These are phyloP conservation scores for Camptogramma bilineatum DNA, from an alignment of 2,888 invertebrate species.

Conservation along the genomic window DNA sequence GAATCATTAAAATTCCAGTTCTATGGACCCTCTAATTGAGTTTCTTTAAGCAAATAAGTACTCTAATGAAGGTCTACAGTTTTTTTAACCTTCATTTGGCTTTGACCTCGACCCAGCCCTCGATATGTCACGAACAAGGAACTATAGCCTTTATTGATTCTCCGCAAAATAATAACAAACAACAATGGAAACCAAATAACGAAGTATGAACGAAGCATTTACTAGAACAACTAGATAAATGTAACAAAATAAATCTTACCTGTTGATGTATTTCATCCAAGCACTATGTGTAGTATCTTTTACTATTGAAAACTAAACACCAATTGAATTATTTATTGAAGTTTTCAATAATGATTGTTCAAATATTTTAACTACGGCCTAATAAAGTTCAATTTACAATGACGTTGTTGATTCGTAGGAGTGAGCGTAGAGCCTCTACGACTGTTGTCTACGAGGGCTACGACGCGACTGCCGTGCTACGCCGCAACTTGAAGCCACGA, in stretches of 20 bases:
- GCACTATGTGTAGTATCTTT: constrained; percentile 40
- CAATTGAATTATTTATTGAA: constrained; percentile 8
- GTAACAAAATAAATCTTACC: constrained; percentile 47
- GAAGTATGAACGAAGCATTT: background rate
- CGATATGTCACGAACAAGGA: background rate
- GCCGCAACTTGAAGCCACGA: constrained; percentile 57
- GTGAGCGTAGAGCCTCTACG: constrained; percentile 41
- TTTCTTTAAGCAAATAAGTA: background rate
- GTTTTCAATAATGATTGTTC: constrained; percentile 5
- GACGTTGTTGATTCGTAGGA: constrained; percentile 28
- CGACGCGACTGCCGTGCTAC: constrained; percentile 78
- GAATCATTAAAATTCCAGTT: background rate
- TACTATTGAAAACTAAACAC: constrained; percentile 17
- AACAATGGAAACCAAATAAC: background rate
- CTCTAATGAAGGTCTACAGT: background rate
- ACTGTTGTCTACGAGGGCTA: constrained; percentile 59
- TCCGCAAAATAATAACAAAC: background rate
- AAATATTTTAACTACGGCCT: constrained; percentile 21
- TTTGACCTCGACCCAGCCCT: background rate
- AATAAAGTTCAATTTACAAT: constrained; percentile 34
- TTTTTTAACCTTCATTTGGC: background rate
- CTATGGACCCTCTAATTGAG: background rate
- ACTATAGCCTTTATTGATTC: background rate
- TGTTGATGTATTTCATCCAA: constrained; percentile 55
- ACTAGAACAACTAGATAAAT: background rate